Evolutionary conservation across 2,797 vertebrate species (phyloP), one percentile per base, ranked within the genome.

Genomic region (Platalea minor): DNA sequence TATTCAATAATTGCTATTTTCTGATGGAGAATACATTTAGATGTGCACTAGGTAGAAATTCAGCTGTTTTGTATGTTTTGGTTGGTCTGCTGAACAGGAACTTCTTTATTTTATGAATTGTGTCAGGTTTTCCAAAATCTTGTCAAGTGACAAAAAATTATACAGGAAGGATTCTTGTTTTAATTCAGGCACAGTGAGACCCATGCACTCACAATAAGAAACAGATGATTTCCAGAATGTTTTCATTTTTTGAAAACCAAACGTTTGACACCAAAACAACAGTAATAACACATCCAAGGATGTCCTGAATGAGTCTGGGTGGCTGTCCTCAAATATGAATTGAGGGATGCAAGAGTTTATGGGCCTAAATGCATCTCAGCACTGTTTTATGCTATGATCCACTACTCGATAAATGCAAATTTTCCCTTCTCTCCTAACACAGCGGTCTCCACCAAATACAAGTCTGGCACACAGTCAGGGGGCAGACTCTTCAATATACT

Each of bases 1-100:
- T 78, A 86, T 59, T 56, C 79, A 75, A 86, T 75, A 90, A 87
- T 50, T 88, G 50, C 72, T 89, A n/a, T 87, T 95, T 92, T 88
- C 76, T 64, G 54, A 75, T 31, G 26, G 43, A 91, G 57, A 91
- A 83, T 82, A 79, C 29, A 33, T 91, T 86, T 89, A 75, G 18
- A 39, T 48, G 26, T 63, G 51, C 12, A 39, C 15, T 56, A 81
- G 50, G 51, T 73, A 80, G 69, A 94, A 95, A 84, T 83, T 85
- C 39, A 86, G 11, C 54, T 84, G 63, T 12, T 75, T 79, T 79
- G 12, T 63, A 41, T 56, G 70, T 63, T 83, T 89, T 68, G 11
- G 17, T 69, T 68, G 9, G 14, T 48, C 78, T 64, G 12, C 25
- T 85, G 64, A 95, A 61, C 7, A 85, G 45, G 21, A 91, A 46